Evolutionary conservation across 1,140 invertebrate genomes (phyloP).

Genomic region (Bombyx mandarina): DNA sequence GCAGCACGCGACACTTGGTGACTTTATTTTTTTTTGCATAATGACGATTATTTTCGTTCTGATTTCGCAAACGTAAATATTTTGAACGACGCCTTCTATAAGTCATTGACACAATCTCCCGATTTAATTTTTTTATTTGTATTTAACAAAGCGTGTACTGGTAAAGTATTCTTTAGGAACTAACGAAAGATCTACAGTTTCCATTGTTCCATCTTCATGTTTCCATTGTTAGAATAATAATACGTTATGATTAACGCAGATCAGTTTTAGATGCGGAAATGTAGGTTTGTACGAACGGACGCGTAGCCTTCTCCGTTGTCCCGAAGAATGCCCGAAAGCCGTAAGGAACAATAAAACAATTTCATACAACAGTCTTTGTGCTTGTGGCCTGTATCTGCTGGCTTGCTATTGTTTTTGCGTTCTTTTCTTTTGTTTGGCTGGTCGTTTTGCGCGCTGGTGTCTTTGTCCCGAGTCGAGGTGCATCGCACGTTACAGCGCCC

Average conservation of each 20-base stretch:
- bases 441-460: not conserved
- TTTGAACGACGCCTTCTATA: not conserved
- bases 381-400: slow-evolving; percentile 22
- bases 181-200: too few species aligned
- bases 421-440: slow-evolving; percentile 29
- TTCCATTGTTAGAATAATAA: too few species aligned
- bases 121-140: too few species aligned
- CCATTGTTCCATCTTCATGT: too few species aligned
- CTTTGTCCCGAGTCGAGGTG: not conserved
- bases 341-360: slow-evolving; percentile 30
- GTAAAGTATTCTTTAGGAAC: too few species aligned
- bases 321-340: slow-evolving; percentile 14
- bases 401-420: slow-evolving; percentile 29
- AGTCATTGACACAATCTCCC: not conserved
- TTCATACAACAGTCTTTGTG: slow-evolving; percentile 37
- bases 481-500: slow-evolving; percentile 32
- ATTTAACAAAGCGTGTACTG: too few species aligned
- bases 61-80: too few species aligned
- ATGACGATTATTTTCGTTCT: too few species aligned
- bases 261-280: too few species aligned
- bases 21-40: not conserved
- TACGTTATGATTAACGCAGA: too few species aligned
- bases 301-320: slow-evolving; percentile 9
- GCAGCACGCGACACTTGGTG: too few species aligned
- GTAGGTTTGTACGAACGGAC: too few species aligned